Conservation (phyloP, 2,797 vertebrate species). For the Amblyraja radiata region DNA sequence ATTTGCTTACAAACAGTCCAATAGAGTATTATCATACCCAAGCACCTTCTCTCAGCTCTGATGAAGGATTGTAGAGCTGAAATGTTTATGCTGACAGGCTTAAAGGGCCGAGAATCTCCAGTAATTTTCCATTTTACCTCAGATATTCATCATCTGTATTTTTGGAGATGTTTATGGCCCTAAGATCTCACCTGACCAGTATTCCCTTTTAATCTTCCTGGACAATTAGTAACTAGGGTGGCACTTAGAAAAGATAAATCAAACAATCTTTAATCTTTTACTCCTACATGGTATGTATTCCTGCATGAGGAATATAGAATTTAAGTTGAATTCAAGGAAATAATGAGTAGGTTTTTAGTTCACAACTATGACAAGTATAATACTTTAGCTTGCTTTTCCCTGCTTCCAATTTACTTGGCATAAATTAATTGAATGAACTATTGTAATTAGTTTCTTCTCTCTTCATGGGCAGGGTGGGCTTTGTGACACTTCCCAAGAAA, state of each 20-base stretch:
- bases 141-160: no score
- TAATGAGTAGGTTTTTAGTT: not conserved
- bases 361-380: not conserved
- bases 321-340: not conserved
- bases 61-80: no score
- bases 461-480: not conserved
- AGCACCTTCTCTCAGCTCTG: no score
- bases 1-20: no score
- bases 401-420: not conserved
- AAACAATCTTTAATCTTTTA: not conserved
- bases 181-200: not conserved
- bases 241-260: not conserved
- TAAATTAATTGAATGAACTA: not conserved
- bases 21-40: no score
- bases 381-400: not conserved
- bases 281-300: not conserved
- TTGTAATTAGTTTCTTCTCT: not conserved
- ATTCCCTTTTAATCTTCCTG: not conserved
- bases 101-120: no score
- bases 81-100: no score
- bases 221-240: not conserved
- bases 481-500: constrained; percentile 19
- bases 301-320: not conserved
- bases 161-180: no score
- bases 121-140: no score